phyloP scores from a whole-genome alignment of 37 sponge, comb jelly and placozoan genomes.

The Chondrosia reniformis region DNA sequence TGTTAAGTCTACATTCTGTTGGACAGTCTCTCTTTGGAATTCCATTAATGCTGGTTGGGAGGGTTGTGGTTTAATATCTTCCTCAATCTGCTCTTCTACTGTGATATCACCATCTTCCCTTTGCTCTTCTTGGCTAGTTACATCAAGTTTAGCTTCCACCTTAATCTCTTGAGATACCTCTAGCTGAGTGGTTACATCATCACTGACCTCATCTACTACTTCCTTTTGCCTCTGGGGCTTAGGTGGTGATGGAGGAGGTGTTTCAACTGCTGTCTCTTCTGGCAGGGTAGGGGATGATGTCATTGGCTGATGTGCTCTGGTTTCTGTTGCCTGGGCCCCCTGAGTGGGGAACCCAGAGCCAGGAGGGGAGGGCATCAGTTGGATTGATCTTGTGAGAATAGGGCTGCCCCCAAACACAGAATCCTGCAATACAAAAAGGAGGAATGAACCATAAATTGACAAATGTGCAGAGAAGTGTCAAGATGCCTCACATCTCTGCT shows the following conservation, averaged over 20 bases:
- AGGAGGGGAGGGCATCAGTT: constrained; percentile 9
- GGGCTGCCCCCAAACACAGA: constrained; percentile 67
- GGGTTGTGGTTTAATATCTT: constrained; percentile 11
- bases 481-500: constrained; percentile 42
- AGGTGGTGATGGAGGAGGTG: neutral
- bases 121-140: neutral
- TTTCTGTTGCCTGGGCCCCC: too few species aligned
- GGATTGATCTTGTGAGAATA: neutral
- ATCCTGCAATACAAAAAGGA: constrained; percentile 33
- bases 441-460: neutral
- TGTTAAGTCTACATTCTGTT: constrained; percentile 15
- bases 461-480: neutral
- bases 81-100: constrained; percentile 5
- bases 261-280: neutral
- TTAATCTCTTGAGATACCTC: constrained; percentile 27
- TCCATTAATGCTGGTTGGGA: neutral
- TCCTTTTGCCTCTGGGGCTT: neutral
- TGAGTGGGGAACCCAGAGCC: neutral
- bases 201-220: neutral
- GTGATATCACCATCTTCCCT: too few species aligned
- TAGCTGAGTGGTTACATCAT: neutral
- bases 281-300: neutral
- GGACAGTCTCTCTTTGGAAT: neutral
- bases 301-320: neutral
- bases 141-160: constrained; percentile 14